A percentile compares a stretch with the other conserved stretches of the same genome.
Conservation (phyloP, 2,888 invertebrate species). For the Chloroclystis v-ata region DNA sequence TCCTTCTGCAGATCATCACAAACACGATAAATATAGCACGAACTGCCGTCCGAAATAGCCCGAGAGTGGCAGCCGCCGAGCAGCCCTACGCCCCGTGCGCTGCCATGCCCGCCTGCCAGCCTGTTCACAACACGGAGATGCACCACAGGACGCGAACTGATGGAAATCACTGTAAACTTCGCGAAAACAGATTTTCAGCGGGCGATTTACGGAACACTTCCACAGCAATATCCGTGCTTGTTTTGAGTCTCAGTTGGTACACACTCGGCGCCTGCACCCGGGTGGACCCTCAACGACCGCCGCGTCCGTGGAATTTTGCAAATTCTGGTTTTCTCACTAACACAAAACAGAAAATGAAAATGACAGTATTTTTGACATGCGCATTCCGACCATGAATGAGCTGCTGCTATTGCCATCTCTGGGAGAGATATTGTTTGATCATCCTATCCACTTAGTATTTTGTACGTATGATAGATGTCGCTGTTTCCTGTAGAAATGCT, state of each 20-base stretch:
- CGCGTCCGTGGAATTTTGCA: conserved; percentile 55
- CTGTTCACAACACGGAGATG: conserved; percentile 36
- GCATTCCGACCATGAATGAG: conserved; percentile 46
- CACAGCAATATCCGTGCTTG: conserved; percentile 35
- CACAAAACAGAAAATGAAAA: conserved; percentile 62
- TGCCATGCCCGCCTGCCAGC: too few relatives aligned
- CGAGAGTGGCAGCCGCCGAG: background rate
- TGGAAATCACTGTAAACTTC: conserved; percentile 45
- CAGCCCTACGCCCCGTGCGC: too few relatives aligned
- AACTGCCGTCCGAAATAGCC: conserved; percentile 66
- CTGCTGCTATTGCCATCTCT: conserved; percentile 43
- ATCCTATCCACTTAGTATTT: background rate
- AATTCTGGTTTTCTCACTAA: conserved; percentile 62
- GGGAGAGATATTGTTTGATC: background rate
- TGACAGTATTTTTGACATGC: conserved; percentile 75
- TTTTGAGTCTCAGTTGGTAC: conserved; percentile 35
- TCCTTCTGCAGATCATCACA: conserved; percentile 57
- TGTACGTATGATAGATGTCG: conserved; percentile 4
- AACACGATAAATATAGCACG: conserved; percentile 59
- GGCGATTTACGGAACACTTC: conserved; percentile 37
- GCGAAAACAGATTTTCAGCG: conserved; percentile 41
- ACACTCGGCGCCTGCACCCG: conserved; percentile 40
- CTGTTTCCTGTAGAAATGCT: conserved; percentile 13
- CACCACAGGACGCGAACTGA: conserved; percentile 35
- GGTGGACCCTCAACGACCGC: conserved; percentile 49